phyloP scores from a whole-genome alignment of 2,113 vertebrate genomes.

The Forbesichthys agassizii region DNA sequence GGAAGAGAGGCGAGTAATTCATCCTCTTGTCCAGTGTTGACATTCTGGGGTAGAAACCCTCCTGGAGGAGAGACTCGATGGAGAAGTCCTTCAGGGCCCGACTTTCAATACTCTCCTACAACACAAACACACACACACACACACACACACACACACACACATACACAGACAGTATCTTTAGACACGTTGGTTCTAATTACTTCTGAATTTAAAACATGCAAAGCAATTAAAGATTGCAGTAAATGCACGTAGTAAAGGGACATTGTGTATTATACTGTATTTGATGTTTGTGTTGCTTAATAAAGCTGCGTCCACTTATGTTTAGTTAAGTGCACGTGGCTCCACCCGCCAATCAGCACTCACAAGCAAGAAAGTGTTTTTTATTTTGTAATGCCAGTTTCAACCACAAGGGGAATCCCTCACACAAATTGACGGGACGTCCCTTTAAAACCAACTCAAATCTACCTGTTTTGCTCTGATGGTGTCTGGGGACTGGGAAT shows the following conservation, averaged over 20 bases:
- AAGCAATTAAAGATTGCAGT: neutral
- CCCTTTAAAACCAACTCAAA: neutral
- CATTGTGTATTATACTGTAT: too few species aligned
- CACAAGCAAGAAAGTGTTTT: too few species aligned
- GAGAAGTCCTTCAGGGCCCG: slow-evolving; percentile 90
- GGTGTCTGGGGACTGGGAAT: slow-evolving; percentile 50
- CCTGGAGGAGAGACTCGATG: slow-evolving; percentile 92
- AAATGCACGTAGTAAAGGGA: neutral
- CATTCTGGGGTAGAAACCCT: slow-evolving; percentile 89
- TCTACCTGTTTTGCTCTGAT: slow-evolving; percentile 63
- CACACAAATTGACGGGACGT: neutral
- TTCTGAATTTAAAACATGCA: too few species aligned
- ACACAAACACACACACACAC: slow-evolving; percentile 21
- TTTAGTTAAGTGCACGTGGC: too few species aligned
- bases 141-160: neutral
- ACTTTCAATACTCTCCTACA: slow-evolving; percentile 71
- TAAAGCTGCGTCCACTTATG: too few species aligned
- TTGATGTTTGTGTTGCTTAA: too few species aligned
- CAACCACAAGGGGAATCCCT: neutral
- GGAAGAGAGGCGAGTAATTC: slow-evolving; percentile 84
- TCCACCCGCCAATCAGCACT: too few species aligned
- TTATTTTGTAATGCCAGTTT: too few species aligned
- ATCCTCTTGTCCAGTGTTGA: slow-evolving; percentile 84
- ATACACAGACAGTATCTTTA: neutral
- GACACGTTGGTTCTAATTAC: neutral